Evolutionary conservation across 2,113 vertebrate species (phyloP), one percentile per base, ranked within the genome.

Genomic region (Pteronura brasiliensis): DNA sequence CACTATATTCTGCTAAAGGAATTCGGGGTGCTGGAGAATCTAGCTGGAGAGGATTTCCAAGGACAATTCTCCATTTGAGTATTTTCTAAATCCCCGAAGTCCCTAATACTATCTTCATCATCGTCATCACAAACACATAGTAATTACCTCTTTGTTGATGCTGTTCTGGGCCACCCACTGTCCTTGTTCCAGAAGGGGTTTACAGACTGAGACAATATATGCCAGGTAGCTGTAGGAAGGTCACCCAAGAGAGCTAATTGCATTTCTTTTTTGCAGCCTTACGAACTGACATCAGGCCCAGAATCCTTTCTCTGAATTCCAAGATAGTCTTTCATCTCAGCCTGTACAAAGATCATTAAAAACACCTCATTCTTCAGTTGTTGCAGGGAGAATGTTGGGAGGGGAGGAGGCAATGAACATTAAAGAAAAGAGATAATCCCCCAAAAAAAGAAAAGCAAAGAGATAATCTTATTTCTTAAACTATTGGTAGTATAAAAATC

Each of bases 211-310:
- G 72, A 79, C 59, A 79, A 49, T 57, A 47, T 95, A 76, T 92
- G 25, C 80, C 80, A 69, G 39, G 57, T 65, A 86, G 52, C 20
- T 10, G 39, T 61, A 67, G 79, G 27, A 91, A 97, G 85, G 88
- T 96, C 96, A 94, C 74, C 72, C 65, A 13, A n/a, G 74, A 80
- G 63, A 96, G 93, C 89, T 94, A 72, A 96, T 96, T 93, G 86
- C 47, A 42, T 90, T 52, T 89, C 59, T 95, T 95, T 90, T 55
- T 47, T 88, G 42, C 55, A 83, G 82, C 42, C 69, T 67, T 47
- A 83, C 71, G 57, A 79, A 90, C 76, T 83, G 76, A 92, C 69
- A 88, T 17, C n/a, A 80, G 92, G 65, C 39, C 44, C 55, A 49
- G 80, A 85, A 55, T 49, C 80, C 94, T 92, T 90, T 82, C 76